phyloP scores from a whole-genome alignment of 2,888 invertebrate species.

The Callinectes sapidus region DNA sequence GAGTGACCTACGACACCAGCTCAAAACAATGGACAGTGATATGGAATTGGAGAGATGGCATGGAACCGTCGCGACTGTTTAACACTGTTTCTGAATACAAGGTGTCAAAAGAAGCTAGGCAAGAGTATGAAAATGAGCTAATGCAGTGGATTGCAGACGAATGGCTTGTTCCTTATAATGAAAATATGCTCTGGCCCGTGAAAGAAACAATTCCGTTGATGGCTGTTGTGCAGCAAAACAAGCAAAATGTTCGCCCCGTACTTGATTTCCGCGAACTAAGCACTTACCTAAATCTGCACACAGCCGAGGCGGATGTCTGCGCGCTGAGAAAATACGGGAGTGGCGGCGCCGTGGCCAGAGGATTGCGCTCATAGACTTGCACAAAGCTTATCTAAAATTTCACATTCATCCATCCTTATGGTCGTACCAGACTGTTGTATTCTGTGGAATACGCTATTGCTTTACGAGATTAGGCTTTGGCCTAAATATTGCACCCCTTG shows the following conservation, averaged over 20 bases:
- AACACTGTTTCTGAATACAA: constrained; percentile 35
- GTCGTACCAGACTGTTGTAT: constrained; percentile 30
- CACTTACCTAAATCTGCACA: background rate
- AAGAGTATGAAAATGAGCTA: constrained; percentile 42
- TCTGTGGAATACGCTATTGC: background rate
- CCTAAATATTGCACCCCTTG: constrained; percentile 1
- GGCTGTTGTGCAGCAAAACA: constrained; percentile 39
- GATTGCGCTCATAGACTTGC: constrained; percentile 44
- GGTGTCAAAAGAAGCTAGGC: background rate
- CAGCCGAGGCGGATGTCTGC: constrained; percentile 42
- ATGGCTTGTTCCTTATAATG: constrained; percentile 45
- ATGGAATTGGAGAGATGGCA: constrained; percentile 27
- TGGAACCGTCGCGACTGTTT: background rate
- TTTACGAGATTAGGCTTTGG: constrained; percentile 30
- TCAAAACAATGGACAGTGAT: constrained; percentile 29
- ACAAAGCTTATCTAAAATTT: constrained; percentile 32
- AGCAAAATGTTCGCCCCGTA: constrained; percentile 16
- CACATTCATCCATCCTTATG: constrained; percentile 42
- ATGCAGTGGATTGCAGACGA: constrained; percentile 13
- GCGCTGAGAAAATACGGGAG: constrained; percentile 6
- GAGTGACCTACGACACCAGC: background rate
- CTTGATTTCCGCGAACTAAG: constrained; percentile 42
- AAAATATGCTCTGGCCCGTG: background rate
- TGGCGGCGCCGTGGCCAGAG: background rate
- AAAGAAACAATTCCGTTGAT: too few species aligned